These are phyloP conservation scores for Athalia circularis DNA, from an alignment of 2,888 invertebrate species.

Conservation along the genomic window DNA sequence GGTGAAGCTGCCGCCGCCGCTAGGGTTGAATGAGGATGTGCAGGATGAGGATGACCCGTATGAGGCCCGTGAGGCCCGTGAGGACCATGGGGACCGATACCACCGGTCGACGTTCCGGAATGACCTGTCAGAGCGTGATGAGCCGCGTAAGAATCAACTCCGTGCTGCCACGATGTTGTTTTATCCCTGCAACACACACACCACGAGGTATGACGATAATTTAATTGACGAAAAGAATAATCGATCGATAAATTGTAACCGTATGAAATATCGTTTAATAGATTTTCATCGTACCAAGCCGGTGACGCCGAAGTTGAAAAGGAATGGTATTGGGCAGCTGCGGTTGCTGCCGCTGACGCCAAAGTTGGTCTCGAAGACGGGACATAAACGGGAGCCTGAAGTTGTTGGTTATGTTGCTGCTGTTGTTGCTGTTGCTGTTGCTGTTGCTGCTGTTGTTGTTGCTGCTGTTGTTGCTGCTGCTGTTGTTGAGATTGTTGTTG, in stretches of 20 bases:
- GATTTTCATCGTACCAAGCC: slow-evolving; percentile 64
- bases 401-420: slow-evolving; percentile 68
- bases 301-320: slow-evolving; percentile 71
- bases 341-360: slow-evolving; percentile 75
- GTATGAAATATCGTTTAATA: not conserved
- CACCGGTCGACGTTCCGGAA: slow-evolving; percentile 66
- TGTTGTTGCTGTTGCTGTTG: slow-evolving; percentile 68
- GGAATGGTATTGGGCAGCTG: slow-evolving; percentile 72
- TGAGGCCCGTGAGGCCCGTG: slow-evolving; percentile 64
- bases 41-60: slow-evolving; percentile 73
- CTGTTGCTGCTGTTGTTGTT: slow-evolving; percentile 70
- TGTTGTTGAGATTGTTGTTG: slow-evolving; percentile 68
- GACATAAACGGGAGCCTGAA: slow-evolving; percentile 82
- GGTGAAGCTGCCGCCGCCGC: slow-evolving; percentile 78
- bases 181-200: slow-evolving; percentile 65
- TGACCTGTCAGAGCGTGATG: slow-evolving; percentile 71
- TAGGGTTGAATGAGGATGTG: slow-evolving; percentile 76
- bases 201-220: not conserved
- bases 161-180: slow-evolving; percentile 72
- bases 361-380: slow-evolving; percentile 79
- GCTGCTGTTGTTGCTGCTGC: slow-evolving; percentile 72
- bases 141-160: slow-evolving; percentile 70
- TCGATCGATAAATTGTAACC: not conserved
- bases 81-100: slow-evolving; percentile 66
- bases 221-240: not conserved